Percentiles rank a stretch among this genome's conserved stretches.
Evolutionary conservation across 2,888 invertebrate genomes (phyloP).

Genomic region (Agriopis aurantiaria): DNA sequence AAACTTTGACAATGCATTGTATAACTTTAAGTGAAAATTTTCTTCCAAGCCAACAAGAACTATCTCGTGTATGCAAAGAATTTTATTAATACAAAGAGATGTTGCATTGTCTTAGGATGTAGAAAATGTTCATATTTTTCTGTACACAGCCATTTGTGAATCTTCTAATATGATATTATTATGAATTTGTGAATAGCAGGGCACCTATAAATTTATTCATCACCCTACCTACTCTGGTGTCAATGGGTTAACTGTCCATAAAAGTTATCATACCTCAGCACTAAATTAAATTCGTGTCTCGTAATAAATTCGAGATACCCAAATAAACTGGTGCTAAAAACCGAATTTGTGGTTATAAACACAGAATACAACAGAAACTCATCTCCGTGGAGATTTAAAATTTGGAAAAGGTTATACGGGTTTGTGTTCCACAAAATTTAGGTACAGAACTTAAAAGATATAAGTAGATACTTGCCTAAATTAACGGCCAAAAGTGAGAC

Average conservation of each 20-base stretch:
- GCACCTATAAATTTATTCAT: conserved; percentile 23
- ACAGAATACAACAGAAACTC: conserved; percentile 10
- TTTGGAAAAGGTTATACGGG: neutral
- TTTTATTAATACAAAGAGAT: neutral
- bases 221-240: conserved; percentile 10
- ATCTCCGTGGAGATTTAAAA: neutral
- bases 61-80: neutral
- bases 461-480: neutral
- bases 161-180: no score
- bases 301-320: conserved; percentile 42
- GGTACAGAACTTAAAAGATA: neutral
- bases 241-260: conserved; percentile 38
- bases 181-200: neutral
- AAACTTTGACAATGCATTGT: conserved; percentile 59
- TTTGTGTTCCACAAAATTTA: neutral
- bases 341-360: conserved; percentile 58
- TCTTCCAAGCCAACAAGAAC: conserved; percentile 50
- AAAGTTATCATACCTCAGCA: conserved; percentile 37
- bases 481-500: no score
- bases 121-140: neutral
- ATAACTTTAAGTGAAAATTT: conserved; percentile 55
- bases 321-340: conserved; percentile 50
- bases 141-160: neutral
- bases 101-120: neutral
- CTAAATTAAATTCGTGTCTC: conserved; percentile 40